Evolutionary conservation across 2,113 vertebrate species (phyloP).

Genomic region (Egretta garzetta): DNA sequence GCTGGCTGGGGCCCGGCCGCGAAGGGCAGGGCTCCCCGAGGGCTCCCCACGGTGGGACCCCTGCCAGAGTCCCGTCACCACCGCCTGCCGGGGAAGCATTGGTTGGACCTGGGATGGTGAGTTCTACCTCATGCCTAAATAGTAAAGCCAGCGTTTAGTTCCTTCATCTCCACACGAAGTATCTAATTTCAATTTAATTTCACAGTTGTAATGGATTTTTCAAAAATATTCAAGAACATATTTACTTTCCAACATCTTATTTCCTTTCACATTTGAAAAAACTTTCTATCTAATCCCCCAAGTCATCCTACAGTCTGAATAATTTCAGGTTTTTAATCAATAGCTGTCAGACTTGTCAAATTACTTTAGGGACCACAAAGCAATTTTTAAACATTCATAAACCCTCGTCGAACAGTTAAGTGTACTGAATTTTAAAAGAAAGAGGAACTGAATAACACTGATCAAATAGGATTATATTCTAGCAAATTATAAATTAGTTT

Average conservation of each 20-base stretch:
- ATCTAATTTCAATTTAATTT: constrained; percentile 63
- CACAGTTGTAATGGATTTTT: constrained; percentile 65
- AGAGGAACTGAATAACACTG: constrained; percentile 60
- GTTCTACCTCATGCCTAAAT: background rate
- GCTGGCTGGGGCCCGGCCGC: background rate
- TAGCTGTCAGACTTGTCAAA: constrained; percentile 85
- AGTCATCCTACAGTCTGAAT: constrained; percentile 79
- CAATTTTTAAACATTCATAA: constrained; percentile 86
- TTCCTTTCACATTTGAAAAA: constrained; percentile 70
- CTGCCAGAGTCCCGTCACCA: background rate
- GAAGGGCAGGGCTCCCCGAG: background rate
- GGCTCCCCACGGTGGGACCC: background rate
- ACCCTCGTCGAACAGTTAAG: constrained; percentile 74
- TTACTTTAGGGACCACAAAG: constrained; percentile 82
- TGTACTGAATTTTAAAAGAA: constrained; percentile 77
- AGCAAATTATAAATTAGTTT: constrained; percentile 67
- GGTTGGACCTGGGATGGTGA: background rate
- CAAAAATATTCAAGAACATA: constrained; percentile 58
- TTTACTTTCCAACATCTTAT: constrained; percentile 68
- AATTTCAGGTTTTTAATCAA: constrained; percentile 84
- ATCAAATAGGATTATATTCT: constrained; percentile 68
- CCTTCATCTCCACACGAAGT: constrained; percentile 23
- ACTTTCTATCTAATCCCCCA: constrained; percentile 76
- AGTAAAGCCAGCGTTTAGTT: constrained; percentile 36
- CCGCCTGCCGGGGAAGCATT: background rate